Base-by-base conservation (phyloP, 2,113 vertebrate genomes). In the Albula goreensis region DNA sequence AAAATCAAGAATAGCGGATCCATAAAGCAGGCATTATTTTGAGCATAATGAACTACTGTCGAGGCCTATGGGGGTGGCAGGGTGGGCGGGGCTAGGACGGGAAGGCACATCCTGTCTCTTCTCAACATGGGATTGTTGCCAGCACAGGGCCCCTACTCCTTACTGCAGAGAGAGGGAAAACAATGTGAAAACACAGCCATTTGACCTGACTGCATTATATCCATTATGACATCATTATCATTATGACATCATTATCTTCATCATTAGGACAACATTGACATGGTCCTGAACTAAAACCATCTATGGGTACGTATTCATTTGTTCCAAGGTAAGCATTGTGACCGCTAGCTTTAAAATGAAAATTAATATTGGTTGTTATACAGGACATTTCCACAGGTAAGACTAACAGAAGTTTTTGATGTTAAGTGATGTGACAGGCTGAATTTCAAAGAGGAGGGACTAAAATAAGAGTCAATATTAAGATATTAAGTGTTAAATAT, bases 51-150 rank as follows among this genome's bases (percentile, higher is more conserved):
- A n/a, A 78, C 49, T 11, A 53, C 50, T 77, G 11, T 19, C 22
- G 74, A 15, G 49, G 77, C 74, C 83, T 31, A 25, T 49, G 52
- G 83, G 66, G 15, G 49, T 57, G 63, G 52, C 31, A 70, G 53
- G 12, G 66, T 3, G 3, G 50, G 66, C 57, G 22, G 49, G 66
- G 78, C 80, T 56, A 9, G 74, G 74, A 25, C 83, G 83, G 85
- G 88, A 94, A 93, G 93, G 91, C 93, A 94, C 93, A 88, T 91
- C 91, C 80, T 85, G 91, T 88, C 84, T 85, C 25, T 82, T 80
- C 85, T 91, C 88, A 84, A 41, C 31, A 41, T 41, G 31, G 31
- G 81, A 77, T 63, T 50, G 49, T 86, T 83, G 78, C 89, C 89
- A 81, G 83, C 89, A 63, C 83, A 89, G 86, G 87, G 84, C 49